Base-by-base conservation (phyloP, 2,113 vertebrate genomes). In the Tragelaphus strepsiceros region DNA sequence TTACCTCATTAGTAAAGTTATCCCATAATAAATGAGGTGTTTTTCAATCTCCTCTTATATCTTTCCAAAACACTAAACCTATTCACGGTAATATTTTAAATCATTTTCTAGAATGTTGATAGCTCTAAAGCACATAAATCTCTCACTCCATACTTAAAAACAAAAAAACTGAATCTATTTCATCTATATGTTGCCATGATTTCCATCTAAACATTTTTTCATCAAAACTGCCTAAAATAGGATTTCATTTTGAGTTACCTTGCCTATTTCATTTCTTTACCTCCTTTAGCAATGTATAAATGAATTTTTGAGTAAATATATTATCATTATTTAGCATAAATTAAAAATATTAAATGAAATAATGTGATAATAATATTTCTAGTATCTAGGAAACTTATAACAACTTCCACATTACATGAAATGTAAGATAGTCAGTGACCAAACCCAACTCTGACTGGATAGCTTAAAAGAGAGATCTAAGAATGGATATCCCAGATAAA, bases 191-290 rank as follows among this genome's bases (percentile, higher is more conserved):
- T 46, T 95, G 67, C n/a, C 59, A 81, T 30, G 59, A 58, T 96
- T 85, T 19, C 43, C 58, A 56, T 4, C 15, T 61, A 81, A 94
- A 93, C 6, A 67, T 58, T 62, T 94, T 96, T 87, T 28, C 58
- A 80, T 53, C 96, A 90, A 89, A 91, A 61, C 64, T 56, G 80
- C 30, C 83, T 93, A 71, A 89, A 64, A 81, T 14, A 49, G 6
- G 62, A 46, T 87, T 92, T 97, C 81, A 56, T 61, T 90, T 95
- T 67, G 59, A 53, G 32, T 85, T 82, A 67, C 21, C 26, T 58
- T 82, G 30, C 71, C 77, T 94, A 30, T 81, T 94, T 93, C 17
- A 84, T 89, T 92, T 95, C 77, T 94, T 53, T 32, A 90, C 30
- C 51, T 82, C 21, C 13, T 24, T 94, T 59, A 78, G 28, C 46